A percentile compares a stretch with the other conserved stretches of the same genome.
These are phyloP conservation scores for Centropus bengalensis DNA, from an alignment of 2,113 vertebrate genomes.

Conservation along the genomic window DNA sequence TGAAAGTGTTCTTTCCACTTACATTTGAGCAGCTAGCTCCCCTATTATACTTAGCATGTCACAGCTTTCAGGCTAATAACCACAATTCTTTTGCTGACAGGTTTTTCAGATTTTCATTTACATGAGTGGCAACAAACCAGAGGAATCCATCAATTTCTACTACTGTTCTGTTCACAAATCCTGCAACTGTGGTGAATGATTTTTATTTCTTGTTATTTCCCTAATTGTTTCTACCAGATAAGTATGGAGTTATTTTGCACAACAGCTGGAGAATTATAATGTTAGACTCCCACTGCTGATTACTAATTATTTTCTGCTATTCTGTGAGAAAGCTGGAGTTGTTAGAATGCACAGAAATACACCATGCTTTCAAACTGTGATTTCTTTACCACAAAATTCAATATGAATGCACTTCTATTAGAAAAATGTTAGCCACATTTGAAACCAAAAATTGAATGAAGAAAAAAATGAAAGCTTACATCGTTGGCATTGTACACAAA, in stretches of 20 bases:
- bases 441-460: not conserved
- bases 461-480: not conserved
- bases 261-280: slow-evolving; percentile 56
- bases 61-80: not conserved
- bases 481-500: not conserved
- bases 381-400: slow-evolving; percentile 9
- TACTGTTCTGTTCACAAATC: not conserved
- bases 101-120: slow-evolving; percentile 9
- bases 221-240: slow-evolving; percentile 5
- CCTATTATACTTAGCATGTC: not conserved
- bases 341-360: slow-evolving; percentile 2
- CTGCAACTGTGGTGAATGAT: not conserved
- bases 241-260: slow-evolving; percentile 17
- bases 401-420: not conserved
- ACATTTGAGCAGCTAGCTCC: not conserved
- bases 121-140: not conserved
- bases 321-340: slow-evolving; percentile 14
- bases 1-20: not conserved
- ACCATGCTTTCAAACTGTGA: not conserved
- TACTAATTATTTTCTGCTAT: slow-evolving; percentile 63
- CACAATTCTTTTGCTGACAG: not conserved
- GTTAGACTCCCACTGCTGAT: slow-evolving; percentile 26
- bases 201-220: slow-evolving; percentile 15
- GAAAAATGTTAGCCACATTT: slow-evolving; percentile 8
- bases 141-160: slow-evolving; percentile 19